These are phyloP conservation scores for Xestia rhomboidea DNA, from an alignment of 2,888 invertebrate species.

Conservation along the genomic window DNA sequence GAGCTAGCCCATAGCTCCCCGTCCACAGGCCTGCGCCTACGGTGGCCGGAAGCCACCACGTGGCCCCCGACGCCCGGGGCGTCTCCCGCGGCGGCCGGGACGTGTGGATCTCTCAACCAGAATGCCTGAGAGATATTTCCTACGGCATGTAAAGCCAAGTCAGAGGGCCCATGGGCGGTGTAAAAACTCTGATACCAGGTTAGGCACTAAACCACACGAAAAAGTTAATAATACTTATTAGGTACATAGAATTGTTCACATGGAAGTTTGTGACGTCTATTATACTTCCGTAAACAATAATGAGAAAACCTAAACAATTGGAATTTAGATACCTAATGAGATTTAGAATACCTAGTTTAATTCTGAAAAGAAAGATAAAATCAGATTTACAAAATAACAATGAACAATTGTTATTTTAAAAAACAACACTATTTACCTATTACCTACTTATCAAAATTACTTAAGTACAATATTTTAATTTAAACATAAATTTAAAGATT, in stretches of 20 bases:
- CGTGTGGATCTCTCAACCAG: too few relatives aligned
- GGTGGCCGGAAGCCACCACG: too few relatives aligned
- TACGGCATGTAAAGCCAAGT: neutral
- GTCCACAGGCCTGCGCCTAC: too few relatives aligned
- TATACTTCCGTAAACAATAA: neutral
- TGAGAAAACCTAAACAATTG: slow-evolving; percentile 2
- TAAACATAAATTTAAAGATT: neutral
- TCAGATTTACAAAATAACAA: neutral
- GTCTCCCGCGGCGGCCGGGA: too few relatives aligned
- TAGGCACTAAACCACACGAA: neutral
- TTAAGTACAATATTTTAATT: neutral
- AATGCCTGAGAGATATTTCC: neutral
- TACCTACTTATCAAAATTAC: too few relatives aligned
- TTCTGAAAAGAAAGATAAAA: neutral
- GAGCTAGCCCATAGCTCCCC: too few relatives aligned
- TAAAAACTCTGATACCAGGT: too few relatives aligned
- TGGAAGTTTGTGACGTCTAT: neutral
- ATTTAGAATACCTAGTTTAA: neutral
- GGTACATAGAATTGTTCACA: neutral
- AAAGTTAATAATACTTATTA: neutral
- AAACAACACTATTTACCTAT: neutral
- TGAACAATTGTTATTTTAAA: slow-evolving; percentile 2
- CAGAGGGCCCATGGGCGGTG: too few relatives aligned
- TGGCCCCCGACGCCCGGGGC: too few relatives aligned
- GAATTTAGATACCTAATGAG: too few relatives aligned